phyloP scores from a whole-genome alignment of 2,888 invertebrate species.

The Epinotia brunnichana region DNA sequence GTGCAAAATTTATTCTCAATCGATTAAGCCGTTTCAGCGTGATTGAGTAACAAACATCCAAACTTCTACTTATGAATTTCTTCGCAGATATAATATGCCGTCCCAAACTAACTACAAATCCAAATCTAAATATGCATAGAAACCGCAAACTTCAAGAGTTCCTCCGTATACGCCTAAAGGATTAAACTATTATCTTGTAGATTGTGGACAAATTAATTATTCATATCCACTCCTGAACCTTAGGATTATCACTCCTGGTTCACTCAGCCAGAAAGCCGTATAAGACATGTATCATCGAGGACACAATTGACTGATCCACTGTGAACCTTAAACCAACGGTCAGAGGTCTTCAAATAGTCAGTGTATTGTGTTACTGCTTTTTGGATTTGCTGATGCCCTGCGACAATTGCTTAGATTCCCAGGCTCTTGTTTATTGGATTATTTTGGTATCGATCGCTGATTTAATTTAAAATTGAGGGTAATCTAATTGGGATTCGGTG shows the following conservation, averaged over 20 bases:
- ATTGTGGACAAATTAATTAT: conserved; percentile 29
- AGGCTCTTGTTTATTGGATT: conserved; percentile 19
- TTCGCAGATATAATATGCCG: background rate
- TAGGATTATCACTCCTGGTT: conserved; percentile 1
- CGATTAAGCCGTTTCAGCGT: no score
- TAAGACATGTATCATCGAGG: background rate
- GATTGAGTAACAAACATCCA: no score
- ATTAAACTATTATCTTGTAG: conserved; percentile 27
- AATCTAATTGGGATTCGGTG: no score
- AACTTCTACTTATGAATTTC: background rate
- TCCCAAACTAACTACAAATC: background rate
- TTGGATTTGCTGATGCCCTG: background rate
- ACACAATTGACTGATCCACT: background rate
- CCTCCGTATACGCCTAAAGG: conserved; percentile 8
- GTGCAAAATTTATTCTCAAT: no score
- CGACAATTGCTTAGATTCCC: conserved; percentile 3
- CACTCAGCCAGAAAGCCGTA: background rate
- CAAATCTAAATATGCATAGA: conserved; percentile 8
- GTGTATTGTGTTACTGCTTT: background rate
- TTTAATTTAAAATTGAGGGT: background rate
- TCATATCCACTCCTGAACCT: conserved; percentile 10
- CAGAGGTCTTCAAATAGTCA: background rate
- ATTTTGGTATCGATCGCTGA: conserved; percentile 16
- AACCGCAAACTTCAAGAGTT: conserved; percentile 1
- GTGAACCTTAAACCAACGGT: background rate